phyloP scores from a whole-genome alignment of 2,888 invertebrate species.

The Kryphioiulus occultus region DNA sequence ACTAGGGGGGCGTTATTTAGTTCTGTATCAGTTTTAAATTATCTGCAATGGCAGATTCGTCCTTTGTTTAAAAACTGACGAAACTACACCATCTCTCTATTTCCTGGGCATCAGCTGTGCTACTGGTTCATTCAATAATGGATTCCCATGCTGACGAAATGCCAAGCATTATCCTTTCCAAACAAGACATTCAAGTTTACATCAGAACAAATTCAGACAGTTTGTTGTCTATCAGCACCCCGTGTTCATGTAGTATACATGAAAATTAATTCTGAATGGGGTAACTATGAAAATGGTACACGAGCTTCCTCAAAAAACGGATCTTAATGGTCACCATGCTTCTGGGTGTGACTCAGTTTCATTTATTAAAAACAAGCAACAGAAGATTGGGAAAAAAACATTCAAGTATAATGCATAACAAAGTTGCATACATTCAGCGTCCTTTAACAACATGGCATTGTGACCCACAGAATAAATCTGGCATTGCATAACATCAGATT shows the following conservation, averaged over 20 bases:
- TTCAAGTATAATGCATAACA: background rate
- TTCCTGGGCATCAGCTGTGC: too few relatives aligned
- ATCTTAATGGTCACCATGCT: background rate
- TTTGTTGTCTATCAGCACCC: background rate
- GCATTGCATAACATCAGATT: background rate
- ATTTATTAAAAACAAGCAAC: conserved; percentile 4
- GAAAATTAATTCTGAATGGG: too few relatives aligned
- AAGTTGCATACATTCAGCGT: background rate
- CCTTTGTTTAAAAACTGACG: too few relatives aligned
- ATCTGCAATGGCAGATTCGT: background rate
- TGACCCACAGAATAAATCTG: background rate
- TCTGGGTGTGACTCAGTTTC: background rate
- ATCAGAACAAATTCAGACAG: too few relatives aligned
- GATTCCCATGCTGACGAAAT: too few relatives aligned
- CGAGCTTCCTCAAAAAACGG: background rate
- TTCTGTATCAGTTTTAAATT: too few relatives aligned
- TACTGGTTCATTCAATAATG: too few relatives aligned
- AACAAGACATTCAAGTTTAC: too few relatives aligned
- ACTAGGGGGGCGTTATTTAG: too few relatives aligned
- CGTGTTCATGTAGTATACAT: background rate
- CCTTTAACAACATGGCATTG: background rate
- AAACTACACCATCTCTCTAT: too few relatives aligned
- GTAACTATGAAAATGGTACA: background rate
- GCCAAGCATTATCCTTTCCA: too few relatives aligned
- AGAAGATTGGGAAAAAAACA: background rate